Base-by-base conservation (phyloP, 2,888 invertebrate genomes). In the Phorcus lineatus region DNA sequence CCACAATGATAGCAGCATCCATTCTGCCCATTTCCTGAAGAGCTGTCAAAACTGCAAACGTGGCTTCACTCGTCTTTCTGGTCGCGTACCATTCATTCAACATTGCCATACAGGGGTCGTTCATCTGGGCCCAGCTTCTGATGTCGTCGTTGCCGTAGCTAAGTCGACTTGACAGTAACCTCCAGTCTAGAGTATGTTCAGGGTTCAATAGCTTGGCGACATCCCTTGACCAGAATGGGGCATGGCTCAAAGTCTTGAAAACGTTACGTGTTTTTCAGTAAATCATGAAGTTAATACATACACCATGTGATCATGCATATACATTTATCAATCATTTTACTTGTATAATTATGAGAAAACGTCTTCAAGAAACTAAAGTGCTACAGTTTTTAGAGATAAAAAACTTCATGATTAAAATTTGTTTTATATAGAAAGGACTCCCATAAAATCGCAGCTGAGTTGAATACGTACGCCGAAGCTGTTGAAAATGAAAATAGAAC, bases 91-190 rank as follows among this genome's bases (percentile, higher is more conserved):
- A 92, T 81, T 92, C 92, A 84, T 89, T 90, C 22, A 92, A 85
- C 83, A 92, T 80, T 7, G 90, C 87, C 91, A 92, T 90, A 80
- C 91, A 92, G 1, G 92, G 92, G 80, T 92, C 91, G 28, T 88
- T 79, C 78, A 90, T 91, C 74, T 88, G 89, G 1, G 91, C 89
- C 92, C 92, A 92, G 24, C 85, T 88, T 75, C 88, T 84, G 36
- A 92, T 89, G 84, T 92, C 92, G 78, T 90, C 91, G 77, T 87
- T 87, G 74, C 82, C 89, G 88, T 90, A 92, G 55, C 90, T 90
- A 31, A 92, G 88, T 16, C 92, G 86, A 74, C 87, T 86, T 22
- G 90, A 89, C 57, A 92, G 82, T 36, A 92, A 83, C 6, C 91
- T 87, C 92, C 92, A 92, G 81, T 92, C 92, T 80, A 88, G 85